Evolutionary conservation across 2,797 vertebrate genomes (phyloP).

Genomic region (Micrastur ruficollis): DNA sequence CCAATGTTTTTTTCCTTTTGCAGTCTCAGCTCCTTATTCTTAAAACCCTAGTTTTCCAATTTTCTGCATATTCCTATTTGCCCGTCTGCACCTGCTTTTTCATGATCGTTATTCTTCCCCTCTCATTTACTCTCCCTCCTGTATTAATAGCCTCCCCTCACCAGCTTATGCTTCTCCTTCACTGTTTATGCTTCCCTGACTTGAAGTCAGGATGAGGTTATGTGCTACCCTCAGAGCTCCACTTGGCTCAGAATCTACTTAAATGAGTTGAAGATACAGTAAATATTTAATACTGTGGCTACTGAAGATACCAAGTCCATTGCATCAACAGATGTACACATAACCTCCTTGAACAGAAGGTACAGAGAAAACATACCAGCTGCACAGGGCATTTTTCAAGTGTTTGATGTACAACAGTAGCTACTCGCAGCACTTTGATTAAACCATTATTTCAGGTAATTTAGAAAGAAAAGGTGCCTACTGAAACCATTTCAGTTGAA

Average conservation of each 20-base stretch:
- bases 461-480: not conserved
- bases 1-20: not conserved
- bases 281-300: not conserved
- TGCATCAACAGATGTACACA: not conserved
- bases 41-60: not conserved
- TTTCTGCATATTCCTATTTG: not conserved
- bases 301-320: not conserved
- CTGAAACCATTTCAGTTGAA: not conserved
- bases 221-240: not conserved
- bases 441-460: not conserved
- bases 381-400: not conserved
- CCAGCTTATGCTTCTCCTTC: not conserved
- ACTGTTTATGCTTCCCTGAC: not conserved
- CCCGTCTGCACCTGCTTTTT: not conserved
- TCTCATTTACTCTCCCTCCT: not conserved
- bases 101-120: not conserved
- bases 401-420: rapidly evolving
- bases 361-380: not conserved
- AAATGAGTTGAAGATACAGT: not conserved
- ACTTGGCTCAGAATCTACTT: not conserved
- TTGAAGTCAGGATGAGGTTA: not conserved
- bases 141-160: not conserved
- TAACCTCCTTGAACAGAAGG: not conserved
- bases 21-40: not conserved
- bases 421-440: not conserved